Percentiles rank a stretch among this genome's conserved stretches.
Conservation (phyloP, 2,797 vertebrate genomes). For the Alfaro cultratus region DNA sequence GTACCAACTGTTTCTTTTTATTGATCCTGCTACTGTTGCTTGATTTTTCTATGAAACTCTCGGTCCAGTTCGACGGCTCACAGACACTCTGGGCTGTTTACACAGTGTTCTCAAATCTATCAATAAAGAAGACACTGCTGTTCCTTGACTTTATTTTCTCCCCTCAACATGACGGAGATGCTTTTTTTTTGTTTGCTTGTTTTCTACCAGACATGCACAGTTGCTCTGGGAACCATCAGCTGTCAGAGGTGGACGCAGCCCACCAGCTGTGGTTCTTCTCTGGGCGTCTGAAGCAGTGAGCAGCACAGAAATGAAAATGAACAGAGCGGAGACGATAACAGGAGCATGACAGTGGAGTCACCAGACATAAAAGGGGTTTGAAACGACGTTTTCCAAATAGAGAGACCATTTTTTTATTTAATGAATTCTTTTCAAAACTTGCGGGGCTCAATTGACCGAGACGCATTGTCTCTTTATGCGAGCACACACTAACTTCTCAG, state of each 20-base stretch:
- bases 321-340: conserved; percentile 8
- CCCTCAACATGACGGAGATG: conserved; percentile 18
- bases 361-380: not conserved
- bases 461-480: not conserved
- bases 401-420: not conserved
- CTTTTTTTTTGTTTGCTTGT: not conserved
- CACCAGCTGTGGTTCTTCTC: conserved; percentile 30
- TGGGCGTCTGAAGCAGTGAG: conserved; percentile 30
- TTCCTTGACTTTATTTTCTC: conserved; percentile 1
- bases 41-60: conserved; percentile 19
- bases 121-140: conserved; percentile 53
- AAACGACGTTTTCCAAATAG: not conserved
- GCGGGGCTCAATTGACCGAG: not conserved
- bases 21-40: conserved; percentile 12
- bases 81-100: conserved; percentile 5
- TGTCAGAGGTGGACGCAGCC: conserved; percentile 37
- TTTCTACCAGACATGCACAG: conserved; percentile 13
- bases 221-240: conserved; percentile 46
- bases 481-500: not conserved
- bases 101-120: conserved; percentile 12
- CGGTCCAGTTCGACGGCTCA: not conserved
- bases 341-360: conserved; percentile 10
- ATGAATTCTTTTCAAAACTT: not conserved
- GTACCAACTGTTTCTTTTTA: conserved; percentile 12
- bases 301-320: conserved; percentile 34